Conservation (phyloP, 1,140 invertebrate species). For the Plutomurus gul region DNA sequence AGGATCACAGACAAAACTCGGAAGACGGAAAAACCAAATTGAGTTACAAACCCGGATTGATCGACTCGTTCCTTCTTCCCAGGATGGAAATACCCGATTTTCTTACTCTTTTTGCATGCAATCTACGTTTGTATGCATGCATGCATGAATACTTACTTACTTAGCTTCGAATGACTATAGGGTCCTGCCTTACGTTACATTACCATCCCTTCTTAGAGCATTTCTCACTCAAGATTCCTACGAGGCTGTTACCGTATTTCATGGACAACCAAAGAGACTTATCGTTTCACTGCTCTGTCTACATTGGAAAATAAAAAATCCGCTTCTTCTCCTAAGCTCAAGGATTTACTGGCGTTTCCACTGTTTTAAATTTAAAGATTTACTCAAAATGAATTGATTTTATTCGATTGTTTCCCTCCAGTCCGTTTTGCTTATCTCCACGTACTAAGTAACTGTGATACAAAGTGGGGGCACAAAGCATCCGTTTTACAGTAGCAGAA, state of each 20-base stretch:
- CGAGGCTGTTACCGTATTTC: not conserved
- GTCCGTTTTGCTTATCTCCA: no score
- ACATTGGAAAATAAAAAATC: no score
- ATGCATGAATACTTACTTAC: slow-evolving; percentile 33
- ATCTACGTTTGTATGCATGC: slow-evolving; percentile 27
- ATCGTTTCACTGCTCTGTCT: not conserved
- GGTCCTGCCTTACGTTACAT: not conserved
- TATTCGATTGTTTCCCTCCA: slow-evolving; percentile 23
- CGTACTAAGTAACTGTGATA: no score
- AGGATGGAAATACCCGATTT: slow-evolving; percentile 20
- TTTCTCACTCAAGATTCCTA: no score
- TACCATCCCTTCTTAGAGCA: no score
- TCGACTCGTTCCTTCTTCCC: slow-evolving; percentile 28
- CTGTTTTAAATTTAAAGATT: slow-evolving; percentile 22
- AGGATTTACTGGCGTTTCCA: not conserved
- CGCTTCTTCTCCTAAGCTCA: not conserved
- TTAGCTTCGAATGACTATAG: not conserved
- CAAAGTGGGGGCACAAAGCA: no score
- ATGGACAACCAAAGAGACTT: not conserved
- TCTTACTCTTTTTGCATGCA: slow-evolving; percentile 19
- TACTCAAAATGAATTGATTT: slow-evolving; percentile 25
- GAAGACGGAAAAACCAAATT: slow-evolving; percentile 33
- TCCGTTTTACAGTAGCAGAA: not conserved
- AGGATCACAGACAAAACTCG: slow-evolving; percentile 27
- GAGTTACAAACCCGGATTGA: slow-evolving; percentile 35